phyloP scores from a whole-genome alignment of 2,797 vertebrate species.

The Rhynchotus rufescens region DNA sequence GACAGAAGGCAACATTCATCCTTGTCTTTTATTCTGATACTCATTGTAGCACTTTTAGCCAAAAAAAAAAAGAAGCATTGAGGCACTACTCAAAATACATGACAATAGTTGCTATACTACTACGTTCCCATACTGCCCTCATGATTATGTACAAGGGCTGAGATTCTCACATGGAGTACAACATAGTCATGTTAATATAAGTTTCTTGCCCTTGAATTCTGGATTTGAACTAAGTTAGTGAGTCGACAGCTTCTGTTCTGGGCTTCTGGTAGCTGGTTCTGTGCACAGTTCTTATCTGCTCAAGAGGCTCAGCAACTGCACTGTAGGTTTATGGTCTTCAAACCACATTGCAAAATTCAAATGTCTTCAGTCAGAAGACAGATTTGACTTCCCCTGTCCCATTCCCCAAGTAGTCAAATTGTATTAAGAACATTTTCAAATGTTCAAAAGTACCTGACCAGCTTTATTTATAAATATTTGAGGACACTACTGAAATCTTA shows the following conservation, averaged over 20 bases:
- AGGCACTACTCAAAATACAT: background rate
- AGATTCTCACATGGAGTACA: accelerated
- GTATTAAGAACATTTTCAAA: background rate
- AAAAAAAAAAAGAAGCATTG: background rate
- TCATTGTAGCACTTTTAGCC: background rate
- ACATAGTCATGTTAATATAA: accelerated
- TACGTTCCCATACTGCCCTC: background rate
- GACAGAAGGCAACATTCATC: accelerated
- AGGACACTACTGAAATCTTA: background rate
- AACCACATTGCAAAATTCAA: accelerated
- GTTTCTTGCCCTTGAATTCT: background rate
- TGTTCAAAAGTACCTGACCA: background rate
- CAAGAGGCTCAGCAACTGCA: background rate
- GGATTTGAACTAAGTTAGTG: background rate
- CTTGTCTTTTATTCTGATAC: background rate
- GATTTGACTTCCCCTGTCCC: background rate
- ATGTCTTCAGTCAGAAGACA: background rate
- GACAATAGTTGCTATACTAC: accelerated
- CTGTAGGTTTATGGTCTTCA: accelerated
- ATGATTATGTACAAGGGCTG: accelerated
- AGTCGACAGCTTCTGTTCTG: background rate
- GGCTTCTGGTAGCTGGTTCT: too few species aligned
- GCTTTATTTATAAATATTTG: background rate
- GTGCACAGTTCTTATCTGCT: background rate
- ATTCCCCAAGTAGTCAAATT: background rate